A percentile compares a stretch with the other conserved stretches of the same genome.
Evolutionary conservation across 1,140 invertebrate species (phyloP).

Genomic region (Arion vulgaris): DNA sequence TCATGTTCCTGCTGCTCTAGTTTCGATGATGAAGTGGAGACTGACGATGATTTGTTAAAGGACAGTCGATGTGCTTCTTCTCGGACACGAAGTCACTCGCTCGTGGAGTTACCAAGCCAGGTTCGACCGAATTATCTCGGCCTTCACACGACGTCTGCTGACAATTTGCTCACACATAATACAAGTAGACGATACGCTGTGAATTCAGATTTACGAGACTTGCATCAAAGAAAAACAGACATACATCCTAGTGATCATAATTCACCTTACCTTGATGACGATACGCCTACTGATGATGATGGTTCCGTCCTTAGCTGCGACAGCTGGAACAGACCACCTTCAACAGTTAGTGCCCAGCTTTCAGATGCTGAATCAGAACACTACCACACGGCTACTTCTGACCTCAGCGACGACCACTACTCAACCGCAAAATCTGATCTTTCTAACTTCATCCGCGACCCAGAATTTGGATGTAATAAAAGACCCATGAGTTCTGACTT

Average conservation of each 20-base stretch:
- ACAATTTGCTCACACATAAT: not conserved
- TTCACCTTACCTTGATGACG: not conserved
- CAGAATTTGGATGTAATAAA: not conserved
- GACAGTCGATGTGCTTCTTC: not conserved
- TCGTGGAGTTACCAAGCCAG: not conserved
- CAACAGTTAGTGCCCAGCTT: not conserved
- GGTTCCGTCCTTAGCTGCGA: not conserved
- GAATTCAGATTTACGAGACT: not conserved
- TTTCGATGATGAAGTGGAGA: constrained; percentile 28
- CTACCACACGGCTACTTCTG: constrained; percentile 28
- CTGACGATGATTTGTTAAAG: constrained; percentile 22
- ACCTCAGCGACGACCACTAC: constrained; percentile 33
- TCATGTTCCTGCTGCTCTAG: constrained; percentile 34
- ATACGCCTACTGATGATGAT: not conserved
- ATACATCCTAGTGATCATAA: not conserved
- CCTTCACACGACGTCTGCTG: not conserved
- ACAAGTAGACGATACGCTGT: not conserved
- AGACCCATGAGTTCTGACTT: not conserved
- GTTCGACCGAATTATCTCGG: not conserved
- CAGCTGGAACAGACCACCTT: constrained; percentile 3
- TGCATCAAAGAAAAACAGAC: not conserved
- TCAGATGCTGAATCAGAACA: constrained; percentile 28
- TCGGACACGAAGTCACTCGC: constrained; percentile 15
- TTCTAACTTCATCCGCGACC: not conserved
- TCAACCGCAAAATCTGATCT: constrained; percentile 34